Base-by-base conservation (phyloP, 2,797 vertebrate genomes). In the Remorina albescens region DNA sequence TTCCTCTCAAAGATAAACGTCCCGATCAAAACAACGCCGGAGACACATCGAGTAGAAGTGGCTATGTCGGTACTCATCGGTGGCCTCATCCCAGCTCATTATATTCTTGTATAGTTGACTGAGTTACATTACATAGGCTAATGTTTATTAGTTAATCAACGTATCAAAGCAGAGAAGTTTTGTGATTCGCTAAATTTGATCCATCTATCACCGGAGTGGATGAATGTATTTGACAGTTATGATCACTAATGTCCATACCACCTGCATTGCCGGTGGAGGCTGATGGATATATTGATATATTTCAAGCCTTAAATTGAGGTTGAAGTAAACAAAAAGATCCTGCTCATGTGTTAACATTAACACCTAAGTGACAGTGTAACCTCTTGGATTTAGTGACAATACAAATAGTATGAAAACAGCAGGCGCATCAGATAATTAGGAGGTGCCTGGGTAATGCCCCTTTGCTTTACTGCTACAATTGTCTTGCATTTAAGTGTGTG, bases 321-420 rank as follows among this genome's bases (percentile, higher is more conserved):
- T 13, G 10, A 6, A 30, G 53, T 36, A 42, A 51, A 84, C 53
- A 80, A 76, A n/a, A 69, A 74, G 55, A 28, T 19, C 19, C 32
- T 56, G 16, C n/a, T 37, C 49, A 2, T 50, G 16, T n/a, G 58
- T 13, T 30, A 30, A 30, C 30, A 30, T 47, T 23, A 63, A 63
- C 71, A 67, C 57, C 41, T 65, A 32, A 61, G 60, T 77, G 47
- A 68, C 44, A 54, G 21, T 36, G 25, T 12, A 30, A 59, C 56
- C 57, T 57, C 42, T 76, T 80, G 55, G 67, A 59, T 61, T 30
- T 58, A 36, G 25, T 9, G 28, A 55, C 49, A 57, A 79, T 81
- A 88, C 78, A 84, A 88, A 91, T 78, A 81, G 78, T 50, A 66
- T 73, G 67, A 51, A 68, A 80, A 71, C 64, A 80, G 82, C 70